Evolutionary conservation across 2,888 invertebrate species (phyloP).

Genomic region (Sesia bembeciformis): DNA sequence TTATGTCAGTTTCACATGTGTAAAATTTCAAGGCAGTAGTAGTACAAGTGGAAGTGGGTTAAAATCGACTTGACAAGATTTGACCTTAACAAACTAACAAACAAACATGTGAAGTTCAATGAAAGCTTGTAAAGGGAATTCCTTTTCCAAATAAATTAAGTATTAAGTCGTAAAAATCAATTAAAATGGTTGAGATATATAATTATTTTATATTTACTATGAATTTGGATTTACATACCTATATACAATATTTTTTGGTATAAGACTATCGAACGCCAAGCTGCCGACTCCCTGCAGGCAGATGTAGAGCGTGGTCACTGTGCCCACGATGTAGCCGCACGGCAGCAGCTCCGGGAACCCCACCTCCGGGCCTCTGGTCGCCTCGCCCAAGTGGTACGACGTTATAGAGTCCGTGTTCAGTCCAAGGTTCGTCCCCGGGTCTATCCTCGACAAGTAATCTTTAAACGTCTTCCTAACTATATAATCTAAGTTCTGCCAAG

Average conservation of each 20-base stretch:
- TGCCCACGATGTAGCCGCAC: slow-evolving; percentile 94
- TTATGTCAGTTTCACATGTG: background rate
- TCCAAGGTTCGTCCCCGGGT: slow-evolving; percentile 92
- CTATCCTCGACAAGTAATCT: slow-evolving; percentile 93
- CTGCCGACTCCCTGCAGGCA: slow-evolving; percentile 91
- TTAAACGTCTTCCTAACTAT: slow-evolving; percentile 94
- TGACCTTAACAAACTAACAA: background rate
- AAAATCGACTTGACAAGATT: too few species aligned
- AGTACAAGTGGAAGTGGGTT: background rate
- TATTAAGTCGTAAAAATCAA: too few species aligned
- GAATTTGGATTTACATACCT: slow-evolving; percentile 50
- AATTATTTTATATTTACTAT: too few species aligned
- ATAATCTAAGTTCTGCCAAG: slow-evolving; percentile 95
- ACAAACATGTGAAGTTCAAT: background rate
- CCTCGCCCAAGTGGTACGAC: slow-evolving; percentile 95
- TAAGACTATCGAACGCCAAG: slow-evolving; percentile 95
- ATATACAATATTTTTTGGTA: slow-evolving; percentile 96
- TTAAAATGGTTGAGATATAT: too few species aligned
- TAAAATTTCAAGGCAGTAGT: background rate
- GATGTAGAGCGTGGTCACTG: slow-evolving; percentile 88
- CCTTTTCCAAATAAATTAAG: too few species aligned
- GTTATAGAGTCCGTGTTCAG: slow-evolving; percentile 90
- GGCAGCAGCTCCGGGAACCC: slow-evolving; percentile 92
- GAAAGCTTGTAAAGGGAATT: too few species aligned
- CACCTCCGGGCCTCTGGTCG: slow-evolving; percentile 84